phyloP scores from a whole-genome alignment of 2,888 invertebrate genomes.

The Camptogramma bilineatum region DNA sequence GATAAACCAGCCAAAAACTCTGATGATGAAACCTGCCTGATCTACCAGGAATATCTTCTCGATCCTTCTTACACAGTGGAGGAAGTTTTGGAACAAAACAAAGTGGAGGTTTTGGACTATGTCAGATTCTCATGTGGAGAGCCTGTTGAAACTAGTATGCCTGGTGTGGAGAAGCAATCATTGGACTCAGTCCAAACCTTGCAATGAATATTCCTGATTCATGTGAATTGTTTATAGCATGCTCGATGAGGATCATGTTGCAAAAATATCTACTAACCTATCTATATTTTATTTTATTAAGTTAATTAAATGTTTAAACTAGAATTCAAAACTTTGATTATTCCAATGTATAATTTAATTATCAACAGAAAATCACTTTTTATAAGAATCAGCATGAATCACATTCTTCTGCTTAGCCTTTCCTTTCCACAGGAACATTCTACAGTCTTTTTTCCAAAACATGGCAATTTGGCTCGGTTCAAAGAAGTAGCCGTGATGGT shows the following conservation, averaged over 20 bases:
- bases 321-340: constrained; percentile 30
- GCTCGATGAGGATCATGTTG: constrained; percentile 28
- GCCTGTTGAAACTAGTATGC: constrained; percentile 66
- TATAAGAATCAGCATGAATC: constrained; percentile 61
- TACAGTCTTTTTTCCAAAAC: constrained; percentile 89
- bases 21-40: constrained; percentile 92
- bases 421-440: constrained; percentile 88
- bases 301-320: constrained; percentile 35
- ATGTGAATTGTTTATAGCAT: constrained; percentile 33
- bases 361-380: constrained; percentile 45
- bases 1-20: constrained; percentile 87
- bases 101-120: constrained; percentile 91
- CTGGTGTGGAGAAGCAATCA: constrained; percentile 80
- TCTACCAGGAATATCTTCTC: constrained; percentile 94
- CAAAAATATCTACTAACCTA: constrained; percentile 15
- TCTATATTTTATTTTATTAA: constrained; percentile 52
- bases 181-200: constrained; percentile 87
- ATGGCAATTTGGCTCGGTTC: constrained; percentile 86
- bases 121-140: constrained; percentile 96
- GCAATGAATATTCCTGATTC: constrained; percentile 72
- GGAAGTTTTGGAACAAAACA: constrained; percentile 88
- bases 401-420: constrained; percentile 67
- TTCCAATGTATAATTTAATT: constrained; percentile 41
- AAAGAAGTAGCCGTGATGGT: constrained; percentile 84
- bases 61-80: constrained; percentile 91